Conservation (phyloP, 2,888 invertebrate genomes). For the Tortricodes alternella region DNA sequence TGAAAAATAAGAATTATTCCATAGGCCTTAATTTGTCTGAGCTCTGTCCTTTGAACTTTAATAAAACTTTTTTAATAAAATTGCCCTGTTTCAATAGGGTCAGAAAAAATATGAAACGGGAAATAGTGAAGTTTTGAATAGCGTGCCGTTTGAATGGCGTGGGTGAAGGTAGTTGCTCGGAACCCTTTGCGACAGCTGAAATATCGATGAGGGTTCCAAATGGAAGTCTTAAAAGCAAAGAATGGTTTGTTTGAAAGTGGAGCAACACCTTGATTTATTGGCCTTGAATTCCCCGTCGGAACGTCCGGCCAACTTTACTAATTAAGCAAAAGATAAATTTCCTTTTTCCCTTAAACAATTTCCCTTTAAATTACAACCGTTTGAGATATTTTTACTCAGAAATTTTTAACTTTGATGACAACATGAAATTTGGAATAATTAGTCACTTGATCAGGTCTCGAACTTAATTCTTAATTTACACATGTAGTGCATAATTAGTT, state of each 20-base stretch:
- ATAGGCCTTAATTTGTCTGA: neutral
- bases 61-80: neutral
- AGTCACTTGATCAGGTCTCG: neutral
- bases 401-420: slow-evolving; percentile 32
- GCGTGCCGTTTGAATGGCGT: neutral
- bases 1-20: neutral
- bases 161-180: neutral
- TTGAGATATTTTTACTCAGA: slow-evolving; percentile 46
- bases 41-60: neutral
- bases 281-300: slow-evolving; percentile 67
- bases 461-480: neutral
- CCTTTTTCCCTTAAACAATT: slow-evolving; percentile 76
- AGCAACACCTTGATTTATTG: slow-evolving; percentile 77
- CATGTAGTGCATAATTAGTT: too few relatives aligned
- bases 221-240: slow-evolving; percentile 58
- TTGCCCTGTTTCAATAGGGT: neutral
- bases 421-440: slow-evolving; percentile 26
- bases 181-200: slow-evolving; percentile 45
- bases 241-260: slow-evolving; percentile 57
- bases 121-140: neutral
- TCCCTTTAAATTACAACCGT: slow-evolving; percentile 63
- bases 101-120: neutral
- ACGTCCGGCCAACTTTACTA: slow-evolving; percentile 73
- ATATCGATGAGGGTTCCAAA: slow-evolving; percentile 58
- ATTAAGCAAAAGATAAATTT: slow-evolving; percentile 81